Evolutionary conservation across 1,140 invertebrate species (phyloP).

Genomic region (Sminthurides bifidus): DNA sequence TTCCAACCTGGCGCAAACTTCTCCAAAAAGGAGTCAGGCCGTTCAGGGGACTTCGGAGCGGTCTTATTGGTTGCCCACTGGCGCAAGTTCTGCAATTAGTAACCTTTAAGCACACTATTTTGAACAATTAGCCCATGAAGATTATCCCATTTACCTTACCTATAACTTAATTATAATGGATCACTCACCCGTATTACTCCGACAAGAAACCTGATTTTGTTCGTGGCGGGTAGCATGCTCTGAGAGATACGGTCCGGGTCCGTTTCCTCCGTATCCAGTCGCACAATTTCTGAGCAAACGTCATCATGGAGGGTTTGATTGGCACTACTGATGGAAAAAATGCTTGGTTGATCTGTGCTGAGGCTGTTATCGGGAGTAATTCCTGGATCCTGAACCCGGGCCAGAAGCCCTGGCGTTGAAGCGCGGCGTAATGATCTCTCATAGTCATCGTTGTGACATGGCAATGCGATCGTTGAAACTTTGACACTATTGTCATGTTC

Average conservation of each 20-base stretch:
- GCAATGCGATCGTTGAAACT: not conserved
- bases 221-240: not conserved
- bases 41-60: conserved; percentile 33
- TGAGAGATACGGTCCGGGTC: not conserved
- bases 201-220: not conserved
- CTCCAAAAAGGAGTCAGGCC: conserved; percentile 45
- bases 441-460: not conserved
- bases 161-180: not conserved
- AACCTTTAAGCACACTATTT: too few relatives aligned
- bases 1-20: conserved; percentile 42
- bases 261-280: conserved; percentile 19
- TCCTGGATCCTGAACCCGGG: too few relatives aligned
- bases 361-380: not conserved
- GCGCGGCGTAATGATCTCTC: not conserved
- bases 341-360: conserved; percentile 12
- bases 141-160: not conserved
- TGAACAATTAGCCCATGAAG: too few relatives aligned
- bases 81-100: conserved; percentile 36
- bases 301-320: conserved; percentile 32
- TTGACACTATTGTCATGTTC: not conserved
- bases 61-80: conserved; percentile 39
- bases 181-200: not conserved
- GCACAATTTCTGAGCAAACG: conserved; percentile 32
- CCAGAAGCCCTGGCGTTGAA: conserved; percentile 4
- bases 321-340: conserved; percentile 24